Evolutionary conservation across 2,113 vertebrate genomes (phyloP), one percentile per base, ranked within the genome.

Genomic region (Brachyistius frenatus): DNA sequence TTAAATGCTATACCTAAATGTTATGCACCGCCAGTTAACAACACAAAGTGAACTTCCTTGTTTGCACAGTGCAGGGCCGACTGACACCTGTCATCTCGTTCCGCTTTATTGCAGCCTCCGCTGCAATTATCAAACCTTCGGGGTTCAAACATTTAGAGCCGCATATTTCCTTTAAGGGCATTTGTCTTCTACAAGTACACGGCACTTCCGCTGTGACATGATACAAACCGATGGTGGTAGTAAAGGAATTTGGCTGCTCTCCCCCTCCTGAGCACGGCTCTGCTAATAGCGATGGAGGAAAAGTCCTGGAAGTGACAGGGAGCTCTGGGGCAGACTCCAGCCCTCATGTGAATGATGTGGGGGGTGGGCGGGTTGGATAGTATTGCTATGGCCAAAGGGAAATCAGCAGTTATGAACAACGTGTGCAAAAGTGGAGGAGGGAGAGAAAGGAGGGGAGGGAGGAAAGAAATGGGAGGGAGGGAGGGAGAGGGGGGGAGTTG

Each of bases 331-430:
- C 79, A 85, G 87, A 89, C 77, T 73, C 72, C 89, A 90, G 80
- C 68, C 66, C 84, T 83, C 85, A 44, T 91, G 84, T 78, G 86
- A 77, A 82, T 86, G 84, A 83, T 82, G 87, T 82, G 66, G 88
- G 73, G 86, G 84, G 89, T 81, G 85, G 87, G 81, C 69, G 83
- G 84, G 80, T 84, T 82, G 85, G 80, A 71, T 91, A 88, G 76
- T 85, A 86, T 86, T 85, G 86, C 88, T 74, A 61, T 91, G 88
- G 91, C 87, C 89, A 88, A 89, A 84, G 91, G 91, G 92, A 92
- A 93, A 93, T 92, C 86, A 86, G 90, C 91, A 92, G 92, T 93
- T 92, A 92, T 92, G 90, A 93, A 92, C 90, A 93, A 88, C 92
- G 91, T 93, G 93, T 92, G 92, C 94, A 92, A 90, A 93, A 93